Evolutionary conservation across 2,888 invertebrate species (phyloP), one percentile per base, ranked within the genome.

Genomic region (Macrosiphum euphorbiae): DNA sequence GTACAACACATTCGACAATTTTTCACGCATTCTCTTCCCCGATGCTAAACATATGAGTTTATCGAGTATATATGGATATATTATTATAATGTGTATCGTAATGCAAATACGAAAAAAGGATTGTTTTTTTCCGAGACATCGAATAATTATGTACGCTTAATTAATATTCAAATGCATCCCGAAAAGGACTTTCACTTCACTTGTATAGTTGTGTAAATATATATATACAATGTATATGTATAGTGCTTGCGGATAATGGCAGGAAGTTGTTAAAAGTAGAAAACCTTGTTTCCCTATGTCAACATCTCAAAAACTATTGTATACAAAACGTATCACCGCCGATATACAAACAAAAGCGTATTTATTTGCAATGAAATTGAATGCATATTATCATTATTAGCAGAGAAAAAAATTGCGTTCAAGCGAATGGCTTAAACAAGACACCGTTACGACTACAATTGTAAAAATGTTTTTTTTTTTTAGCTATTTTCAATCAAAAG

Each of bases 251-350:
- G 55, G n/a, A 92, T 92, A 92, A 92, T 92, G 50, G 58, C 92
- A 87, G 92, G 92, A 92, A 92, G 92, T 92, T 47, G 87, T 88
- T 87, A 92, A 85, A 50, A 61, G 67, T 87, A 87, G 87, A 92
- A 92, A 92, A 92, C 87, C 61, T 92, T 41, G 35, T 92, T 92
- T 61, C 47, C 87, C 20, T 90, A 44, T 41, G 55, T 26, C 41
- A 88, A 88, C 47, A 47, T 44, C 16, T 47, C 47, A 58, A 55
- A 41, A 78, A 35, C 35, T 20, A 78, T 78, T 78, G 78, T 35
- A 78, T 8, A 78, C 35, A 78, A 78, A 78, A 78, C 78, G 35
- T 20, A 78, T 78, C 35, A 20, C 35, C 35, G 78, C 35, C 20
- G 35, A 8, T 78, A 35, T 78, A 78, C 35, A 78, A 78, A 78